phyloP scores from a whole-genome alignment of 2,888 invertebrate genomes.

The Andricus curvator region DNA sequence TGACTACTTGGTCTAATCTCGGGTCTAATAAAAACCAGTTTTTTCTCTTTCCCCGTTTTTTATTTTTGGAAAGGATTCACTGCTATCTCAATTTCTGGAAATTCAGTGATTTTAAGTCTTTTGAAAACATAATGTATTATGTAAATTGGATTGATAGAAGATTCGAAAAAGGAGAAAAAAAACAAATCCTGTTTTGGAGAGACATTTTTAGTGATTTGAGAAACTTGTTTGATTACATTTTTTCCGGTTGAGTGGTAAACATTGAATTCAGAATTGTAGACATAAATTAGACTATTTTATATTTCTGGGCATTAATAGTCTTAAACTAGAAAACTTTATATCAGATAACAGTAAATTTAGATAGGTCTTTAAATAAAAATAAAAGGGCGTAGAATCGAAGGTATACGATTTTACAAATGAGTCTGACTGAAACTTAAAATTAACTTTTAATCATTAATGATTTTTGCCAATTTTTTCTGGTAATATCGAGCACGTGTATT shows the following conservation, averaged over 20 bases:
- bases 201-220: not conserved
- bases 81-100: not conserved
- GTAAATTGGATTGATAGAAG: not conserved
- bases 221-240: not conserved
- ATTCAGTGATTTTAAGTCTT: not conserved
- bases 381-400: too few relatives aligned
- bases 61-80: not conserved
- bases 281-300: not conserved
- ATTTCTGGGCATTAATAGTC: too few relatives aligned
- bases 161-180: not conserved
- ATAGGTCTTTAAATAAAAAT: too few relatives aligned
- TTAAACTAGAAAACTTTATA: too few relatives aligned
- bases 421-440: not conserved
- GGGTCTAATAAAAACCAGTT: not conserved
- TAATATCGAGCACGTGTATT: not conserved
- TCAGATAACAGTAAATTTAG: too few relatives aligned
- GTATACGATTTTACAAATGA: too few relatives aligned
- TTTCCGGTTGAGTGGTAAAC: not conserved
- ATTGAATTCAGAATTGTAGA: not conserved
- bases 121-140: not conserved
- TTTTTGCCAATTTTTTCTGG: not conserved
- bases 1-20: not conserved
- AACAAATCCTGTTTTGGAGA: not conserved
- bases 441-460: not conserved
- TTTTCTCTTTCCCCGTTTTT: not conserved